Conservation (phyloP, 2,113 vertebrate species). For the Salminus brasiliensis region DNA sequence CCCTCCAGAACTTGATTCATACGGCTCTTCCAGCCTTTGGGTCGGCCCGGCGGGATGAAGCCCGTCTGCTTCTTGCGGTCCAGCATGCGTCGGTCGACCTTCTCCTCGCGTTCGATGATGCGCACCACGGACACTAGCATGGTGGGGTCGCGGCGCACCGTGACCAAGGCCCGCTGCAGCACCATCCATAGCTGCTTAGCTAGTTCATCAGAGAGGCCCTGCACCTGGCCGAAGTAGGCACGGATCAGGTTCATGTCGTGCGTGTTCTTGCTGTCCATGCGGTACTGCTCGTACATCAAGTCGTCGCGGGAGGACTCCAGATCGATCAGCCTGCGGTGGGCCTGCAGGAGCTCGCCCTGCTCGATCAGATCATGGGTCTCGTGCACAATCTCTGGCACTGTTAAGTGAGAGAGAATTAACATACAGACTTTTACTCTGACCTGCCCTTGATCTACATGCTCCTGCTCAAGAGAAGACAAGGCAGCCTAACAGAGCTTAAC, state of each 20-base stretch:
- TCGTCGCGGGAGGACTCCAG: constrained; percentile 93
- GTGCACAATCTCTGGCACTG: constrained; percentile 93
- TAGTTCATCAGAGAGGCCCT: constrained; percentile 89
- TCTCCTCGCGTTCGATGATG: constrained; percentile 97
- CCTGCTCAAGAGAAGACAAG: no score
- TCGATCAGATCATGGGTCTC: constrained; percentile 91
- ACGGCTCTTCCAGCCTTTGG: constrained; percentile 93
- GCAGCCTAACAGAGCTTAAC: no score
- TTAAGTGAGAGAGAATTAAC: not conserved
- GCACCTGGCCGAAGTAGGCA: constrained; percentile 89
- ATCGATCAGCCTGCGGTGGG: constrained; percentile 94
- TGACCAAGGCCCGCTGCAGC: constrained; percentile 88
- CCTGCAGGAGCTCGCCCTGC: constrained; percentile 86
- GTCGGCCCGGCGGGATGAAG: constrained; percentile 92
- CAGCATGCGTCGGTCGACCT: constrained; percentile 89
- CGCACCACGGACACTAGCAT: constrained; percentile 93
- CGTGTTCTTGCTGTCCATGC: constrained; percentile 92
- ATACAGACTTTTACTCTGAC: no score
- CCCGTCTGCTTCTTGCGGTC: constrained; percentile 92
- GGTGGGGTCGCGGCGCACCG: constrained; percentile 91
- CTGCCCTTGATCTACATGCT: no score
- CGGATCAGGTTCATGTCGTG: constrained; percentile 94
- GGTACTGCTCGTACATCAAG: constrained; percentile 96
- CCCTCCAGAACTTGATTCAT: constrained; percentile 90
- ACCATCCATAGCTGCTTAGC: constrained; percentile 98